Percentiles rank a stretch among this genome's conserved stretches.
These are phyloP conservation scores for Mormyrus lacerda DNA, from an alignment of 2,113 vertebrate species.

Conservation along the genomic window DNA sequence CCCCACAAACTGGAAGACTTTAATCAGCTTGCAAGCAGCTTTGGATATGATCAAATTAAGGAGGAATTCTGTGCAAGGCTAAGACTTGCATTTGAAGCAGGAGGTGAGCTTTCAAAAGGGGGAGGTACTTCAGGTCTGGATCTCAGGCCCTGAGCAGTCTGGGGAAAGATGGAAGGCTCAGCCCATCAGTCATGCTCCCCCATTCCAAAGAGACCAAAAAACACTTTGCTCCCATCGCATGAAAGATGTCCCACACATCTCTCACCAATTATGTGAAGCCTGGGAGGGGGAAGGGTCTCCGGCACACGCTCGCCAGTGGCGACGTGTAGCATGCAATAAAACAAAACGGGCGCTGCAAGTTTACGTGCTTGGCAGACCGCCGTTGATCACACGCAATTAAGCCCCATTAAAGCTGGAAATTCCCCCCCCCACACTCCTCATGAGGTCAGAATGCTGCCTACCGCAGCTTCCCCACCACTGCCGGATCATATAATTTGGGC, in stretches of 20 bases:
- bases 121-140: slow-evolving; percentile 45
- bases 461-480: not conserved
- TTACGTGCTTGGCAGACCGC: not conserved
- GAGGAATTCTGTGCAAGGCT: slow-evolving; percentile 24
- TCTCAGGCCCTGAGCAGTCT: slow-evolving; percentile 37
- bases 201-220: slow-evolving; percentile 41
- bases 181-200: slow-evolving; percentile 42
- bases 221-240: slow-evolving; percentile 40
- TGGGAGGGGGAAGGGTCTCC: not conserved
- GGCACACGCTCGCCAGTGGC: not conserved
- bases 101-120: slow-evolving; percentile 36
- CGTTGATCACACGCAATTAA: not conserved
- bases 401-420: slow-evolving; percentile 4
- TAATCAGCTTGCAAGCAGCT: slow-evolving; percentile 23
- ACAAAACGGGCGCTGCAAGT: not conserved
- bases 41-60: slow-evolving; percentile 27
- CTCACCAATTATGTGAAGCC: not conserved
- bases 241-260: slow-evolving; percentile 37
- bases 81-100: slow-evolving; percentile 27
- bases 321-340: not conserved
- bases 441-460: not conserved
- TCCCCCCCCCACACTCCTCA: too few species aligned
- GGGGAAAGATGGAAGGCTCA: slow-evolving; percentile 53
- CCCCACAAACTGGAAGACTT: slow-evolving; percentile 20
- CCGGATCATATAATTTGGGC: slow-evolving; percentile 37